Percentiles rank a stretch among this genome's conserved stretches.
These are phyloP conservation scores for Pelodiscus sinensis DNA, from an alignment of 2,113 vertebrate species.

Conservation along the genomic window DNA sequence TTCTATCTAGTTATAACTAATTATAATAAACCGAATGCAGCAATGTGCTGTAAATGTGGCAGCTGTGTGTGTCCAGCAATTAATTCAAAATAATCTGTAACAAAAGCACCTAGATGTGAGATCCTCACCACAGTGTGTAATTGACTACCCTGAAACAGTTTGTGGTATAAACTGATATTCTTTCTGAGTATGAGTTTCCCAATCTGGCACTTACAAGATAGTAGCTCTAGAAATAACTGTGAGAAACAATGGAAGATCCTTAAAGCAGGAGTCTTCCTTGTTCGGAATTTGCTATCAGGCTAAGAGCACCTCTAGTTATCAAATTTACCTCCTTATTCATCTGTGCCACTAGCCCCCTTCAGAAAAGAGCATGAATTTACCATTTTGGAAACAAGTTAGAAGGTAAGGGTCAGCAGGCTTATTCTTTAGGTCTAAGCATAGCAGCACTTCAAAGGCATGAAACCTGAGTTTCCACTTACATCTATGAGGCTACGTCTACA, in stretches of 20 bases:
- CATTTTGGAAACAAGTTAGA: conserved; percentile 35
- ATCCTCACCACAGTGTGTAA: conserved; percentile 16
- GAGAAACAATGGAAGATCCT: background rate
- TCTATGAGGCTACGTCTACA: too few species aligned
- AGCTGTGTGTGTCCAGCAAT: background rate
- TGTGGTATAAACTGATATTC: background rate
- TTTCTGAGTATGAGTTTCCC: background rate
- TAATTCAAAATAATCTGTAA: background rate
- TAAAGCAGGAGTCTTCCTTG: background rate
- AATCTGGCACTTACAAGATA: background rate
- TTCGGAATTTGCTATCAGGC: background rate
- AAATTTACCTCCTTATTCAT: background rate
- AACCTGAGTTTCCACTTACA: conserved; percentile 33
- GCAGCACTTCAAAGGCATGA: conserved; percentile 11
- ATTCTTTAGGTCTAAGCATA: conserved; percentile 19
- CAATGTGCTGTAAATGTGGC: conserved; percentile 16
- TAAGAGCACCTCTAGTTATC: background rate
- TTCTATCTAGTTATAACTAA: conserved; percentile 31
- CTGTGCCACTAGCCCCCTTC: background rate
- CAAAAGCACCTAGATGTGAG: background rate
- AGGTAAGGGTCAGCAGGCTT: background rate
- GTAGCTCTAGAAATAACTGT: background rate
- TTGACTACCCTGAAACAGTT: background rate
- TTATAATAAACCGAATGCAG: background rate
- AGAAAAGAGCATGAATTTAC: conserved; percentile 23